phyloP scores from a whole-genome alignment of 2,113 vertebrate genomes.

The Sinocyclocheilus anshuiensis region DNA sequence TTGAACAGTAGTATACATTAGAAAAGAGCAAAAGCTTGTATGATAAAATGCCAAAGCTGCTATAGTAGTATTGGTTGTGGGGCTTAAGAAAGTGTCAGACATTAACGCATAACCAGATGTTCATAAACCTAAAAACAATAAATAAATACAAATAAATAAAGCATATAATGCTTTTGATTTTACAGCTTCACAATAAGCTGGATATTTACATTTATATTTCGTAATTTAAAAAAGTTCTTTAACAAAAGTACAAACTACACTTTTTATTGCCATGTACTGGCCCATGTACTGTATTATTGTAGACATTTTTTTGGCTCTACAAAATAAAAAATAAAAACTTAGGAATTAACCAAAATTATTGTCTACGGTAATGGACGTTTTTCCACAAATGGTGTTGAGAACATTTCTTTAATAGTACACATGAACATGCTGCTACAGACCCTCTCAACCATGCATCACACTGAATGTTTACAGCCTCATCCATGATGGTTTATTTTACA shows the following conservation, averaged over 20 bases:
- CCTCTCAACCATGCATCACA: not conserved
- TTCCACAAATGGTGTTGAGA: not conserved
- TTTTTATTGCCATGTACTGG: not conserved
- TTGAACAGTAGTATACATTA: not conserved
- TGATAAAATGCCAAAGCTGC: not conserved
- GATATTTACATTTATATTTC: not conserved
- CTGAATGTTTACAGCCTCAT: conserved; percentile 40
- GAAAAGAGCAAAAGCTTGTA: not conserved
- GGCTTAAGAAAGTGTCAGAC: not conserved
- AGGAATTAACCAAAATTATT: not conserved
- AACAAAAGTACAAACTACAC: not conserved
- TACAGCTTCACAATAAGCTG: not conserved
- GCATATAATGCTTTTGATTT: not conserved
- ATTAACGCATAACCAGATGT: not conserved
- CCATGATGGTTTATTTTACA: conserved; percentile 40
- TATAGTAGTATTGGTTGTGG: not conserved
- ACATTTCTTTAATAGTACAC: not conserved
- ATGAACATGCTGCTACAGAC: not conserved
- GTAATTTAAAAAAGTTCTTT: not conserved
- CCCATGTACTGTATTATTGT: not conserved
- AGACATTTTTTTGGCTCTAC: not conserved
- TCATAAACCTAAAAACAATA: not conserved
- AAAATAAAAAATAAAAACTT: not conserved
- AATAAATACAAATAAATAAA: not conserved
- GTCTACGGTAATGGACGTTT: not conserved